A percentile compares a stretch with the other conserved stretches of the same genome.
Conservation (phyloP, 2,797 vertebrate species). For the Galagoides demidoff region DNA sequence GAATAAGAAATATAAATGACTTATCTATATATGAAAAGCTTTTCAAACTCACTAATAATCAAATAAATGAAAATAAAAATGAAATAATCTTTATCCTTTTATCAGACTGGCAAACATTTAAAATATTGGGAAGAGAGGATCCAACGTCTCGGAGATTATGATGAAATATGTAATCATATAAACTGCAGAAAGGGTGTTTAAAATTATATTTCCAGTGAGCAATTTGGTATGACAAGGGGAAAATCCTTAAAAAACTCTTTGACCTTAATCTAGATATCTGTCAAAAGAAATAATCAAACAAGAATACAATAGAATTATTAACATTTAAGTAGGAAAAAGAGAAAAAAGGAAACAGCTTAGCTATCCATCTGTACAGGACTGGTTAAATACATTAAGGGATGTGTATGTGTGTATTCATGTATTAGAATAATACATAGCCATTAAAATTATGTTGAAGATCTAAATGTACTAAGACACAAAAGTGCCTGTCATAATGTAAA, state of each 20-base stretch:
- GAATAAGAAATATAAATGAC: conserved; percentile 30
- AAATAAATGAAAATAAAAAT: conserved; percentile 42
- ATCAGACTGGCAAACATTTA: not conserved
- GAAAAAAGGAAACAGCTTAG: not conserved
- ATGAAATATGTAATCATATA: not conserved
- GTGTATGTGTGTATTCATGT: not conserved
- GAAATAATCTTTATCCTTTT: not conserved
- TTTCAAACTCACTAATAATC: conserved; percentile 21
- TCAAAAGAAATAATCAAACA: conserved; percentile 39
- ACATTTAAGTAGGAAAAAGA: not conserved
- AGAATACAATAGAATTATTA: not conserved
- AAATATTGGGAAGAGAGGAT: not conserved
- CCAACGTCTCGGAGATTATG: not conserved
- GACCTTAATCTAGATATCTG: conserved; percentile 6
- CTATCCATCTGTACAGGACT: not conserved
- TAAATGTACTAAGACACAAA: not conserved
- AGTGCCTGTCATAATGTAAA: not conserved
- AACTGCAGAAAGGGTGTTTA: not conserved
- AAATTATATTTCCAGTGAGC: conserved; percentile 5
- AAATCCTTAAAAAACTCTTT: not conserved
- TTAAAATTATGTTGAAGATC: conserved; percentile 23
- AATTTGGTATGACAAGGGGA: not conserved
- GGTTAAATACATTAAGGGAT: not conserved
- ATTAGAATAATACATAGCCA: not conserved
- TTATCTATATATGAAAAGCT: not conserved